These are phyloP conservation scores for Mastomys natalensis DNA, from an alignment of 2,113 vertebrate species.

Conservation along the genomic window DNA sequence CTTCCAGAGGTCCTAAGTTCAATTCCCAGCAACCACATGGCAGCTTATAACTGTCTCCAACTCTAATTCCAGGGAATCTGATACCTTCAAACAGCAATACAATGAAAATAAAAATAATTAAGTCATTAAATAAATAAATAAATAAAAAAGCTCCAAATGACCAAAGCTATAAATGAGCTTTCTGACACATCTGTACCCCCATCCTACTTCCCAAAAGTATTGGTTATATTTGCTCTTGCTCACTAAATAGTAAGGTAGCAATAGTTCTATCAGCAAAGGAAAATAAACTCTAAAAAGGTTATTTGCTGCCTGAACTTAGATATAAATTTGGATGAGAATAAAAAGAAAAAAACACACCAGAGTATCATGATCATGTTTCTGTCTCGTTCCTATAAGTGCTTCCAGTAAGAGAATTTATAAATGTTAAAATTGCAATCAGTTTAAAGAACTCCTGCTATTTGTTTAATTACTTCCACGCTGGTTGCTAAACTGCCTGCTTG, in stretches of 20 bases:
- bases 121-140: neutral
- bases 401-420: conserved; percentile 44
- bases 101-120: neutral
- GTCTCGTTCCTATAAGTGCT: neutral
- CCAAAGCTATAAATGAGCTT: neutral
- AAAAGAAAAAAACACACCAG: neutral
- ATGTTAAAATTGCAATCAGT: neutral
- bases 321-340: conserved; percentile 51
- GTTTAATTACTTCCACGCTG: conserved; percentile 28
- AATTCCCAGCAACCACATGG: too few relatives aligned
- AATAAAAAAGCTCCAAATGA: neutral
- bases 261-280: conserved; percentile 38
- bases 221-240: conserved; percentile 33
- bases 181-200: neutral
- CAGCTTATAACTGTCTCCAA: too few relatives aligned
- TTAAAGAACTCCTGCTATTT: neutral
- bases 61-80: too few relatives aligned
- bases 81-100: too few relatives aligned
- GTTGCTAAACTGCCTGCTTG: conserved; percentile 46
- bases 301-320: conserved; percentile 61
- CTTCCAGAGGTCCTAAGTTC: too few relatives aligned
- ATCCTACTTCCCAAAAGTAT: conserved; percentile 42
- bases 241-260: conserved; percentile 52
- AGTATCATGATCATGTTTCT: neutral
- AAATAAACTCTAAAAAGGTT: conserved; percentile 59